Evolutionary conservation across 2,888 invertebrate species (phyloP), one percentile per base, ranked within the genome.

Genomic region (Lutraria lutraria): DNA sequence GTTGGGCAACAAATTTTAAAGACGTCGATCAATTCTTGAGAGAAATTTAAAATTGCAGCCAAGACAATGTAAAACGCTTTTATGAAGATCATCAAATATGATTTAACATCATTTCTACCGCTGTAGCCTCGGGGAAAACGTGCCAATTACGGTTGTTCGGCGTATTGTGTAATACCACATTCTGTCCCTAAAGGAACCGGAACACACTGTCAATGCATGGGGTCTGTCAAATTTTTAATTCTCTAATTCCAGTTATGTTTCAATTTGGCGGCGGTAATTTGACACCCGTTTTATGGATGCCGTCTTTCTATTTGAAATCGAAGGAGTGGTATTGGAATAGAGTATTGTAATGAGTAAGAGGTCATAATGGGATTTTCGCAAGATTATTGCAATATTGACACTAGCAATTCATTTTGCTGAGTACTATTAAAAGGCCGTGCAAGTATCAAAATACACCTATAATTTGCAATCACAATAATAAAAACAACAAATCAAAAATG

Each of bases 1-100:
- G 85, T 80, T 53, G 79, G 85, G 79, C 85, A 85, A 80, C 80
- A 85, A 56, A 80, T 85, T 85, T 43, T 85, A 34, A 84, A 84
- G 84, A 84, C 29, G 76, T 72, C 84, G 60, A 84, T 84, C 84
- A 84, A 84, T 53, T 76, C 63, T 76, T 84, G 84, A 76, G 63
- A 84, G 84, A 63, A 84, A 84, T 76, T 34, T 54, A 34, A 76
- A 76, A 76, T 76, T 76, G 76, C 25, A 76, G 31, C 76, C 76
- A 34, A 76, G 76, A 76, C 76, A 76, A 76, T 76, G 76, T 76
- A 34, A 19, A 76, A 34, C 76, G 34, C 76, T 76, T 76, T 76
- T 34, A 31, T 76, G 76, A 76, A 76, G 76, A 76, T 76, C 76
- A 76, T 76, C 34, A 76, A 76, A 76, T 76, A 76, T 76, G 76